These are phyloP conservation scores for Zapornia atra DNA, from an alignment of 2,113 vertebrate genomes.

Conservation along the genomic window DNA sequence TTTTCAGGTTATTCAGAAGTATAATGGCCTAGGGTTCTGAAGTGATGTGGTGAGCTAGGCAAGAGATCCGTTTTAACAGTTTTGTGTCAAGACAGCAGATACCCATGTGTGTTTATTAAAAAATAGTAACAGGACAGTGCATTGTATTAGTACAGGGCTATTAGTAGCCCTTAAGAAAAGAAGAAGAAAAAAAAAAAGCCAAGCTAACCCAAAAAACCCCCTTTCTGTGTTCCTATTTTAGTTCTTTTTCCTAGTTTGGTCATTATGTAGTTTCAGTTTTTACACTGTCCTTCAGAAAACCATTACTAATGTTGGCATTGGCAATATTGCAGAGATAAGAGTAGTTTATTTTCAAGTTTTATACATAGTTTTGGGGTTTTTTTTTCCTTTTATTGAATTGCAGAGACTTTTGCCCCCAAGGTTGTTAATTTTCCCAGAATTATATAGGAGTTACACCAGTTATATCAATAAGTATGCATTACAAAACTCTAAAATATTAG, in stretches of 20 bases:
- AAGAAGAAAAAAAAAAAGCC: not conserved
- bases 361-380: not conserved
- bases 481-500: not conserved
- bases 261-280: not conserved
- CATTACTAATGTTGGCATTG: not conserved
- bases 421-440: not conserved
- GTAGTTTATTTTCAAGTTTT: not conserved
- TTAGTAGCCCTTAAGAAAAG: not conserved
- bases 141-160: not conserved
- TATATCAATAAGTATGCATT: not conserved
- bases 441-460: not conserved
- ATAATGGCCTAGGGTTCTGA: not conserved
- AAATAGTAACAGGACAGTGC: not conserved
- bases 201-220: fast-evolving
- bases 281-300: not conserved
- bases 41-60: not conserved
- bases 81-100: not conserved
- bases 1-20: not conserved
- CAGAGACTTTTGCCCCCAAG: not conserved
- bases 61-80: not conserved
- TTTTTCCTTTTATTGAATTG: not conserved
- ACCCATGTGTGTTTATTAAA: not conserved
- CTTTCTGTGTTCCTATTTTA: not conserved
- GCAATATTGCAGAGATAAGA: not conserved
- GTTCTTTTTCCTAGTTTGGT: not conserved